Evolutionary conservation across 2,888 invertebrate genomes (phyloP).

Genomic region (Schizaphis graminum): DNA sequence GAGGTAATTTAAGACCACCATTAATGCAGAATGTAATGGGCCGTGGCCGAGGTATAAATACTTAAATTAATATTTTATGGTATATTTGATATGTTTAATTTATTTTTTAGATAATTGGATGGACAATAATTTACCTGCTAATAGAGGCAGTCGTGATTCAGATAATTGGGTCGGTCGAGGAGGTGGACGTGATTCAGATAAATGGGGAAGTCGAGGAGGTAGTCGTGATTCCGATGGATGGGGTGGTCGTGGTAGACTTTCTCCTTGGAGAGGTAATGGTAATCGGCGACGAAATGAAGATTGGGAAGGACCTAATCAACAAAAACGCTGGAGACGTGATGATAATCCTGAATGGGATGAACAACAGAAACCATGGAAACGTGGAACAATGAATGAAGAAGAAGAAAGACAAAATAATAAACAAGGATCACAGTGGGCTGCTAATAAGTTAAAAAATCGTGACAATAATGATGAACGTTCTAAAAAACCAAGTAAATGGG

Average conservation of each 20-base stretch:
- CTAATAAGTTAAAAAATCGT: slow-evolving; percentile 41
- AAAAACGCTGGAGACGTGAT: slow-evolving; percentile 63
- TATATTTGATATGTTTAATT: background rate
- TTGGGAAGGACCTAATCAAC: slow-evolving; percentile 56
- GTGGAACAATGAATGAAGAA: slow-evolving; percentile 51
- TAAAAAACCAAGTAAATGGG: slow-evolving; percentile 60
- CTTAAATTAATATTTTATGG: background rate
- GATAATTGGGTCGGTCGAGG: slow-evolving; percentile 47
- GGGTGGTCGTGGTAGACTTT: slow-evolving; percentile 43
- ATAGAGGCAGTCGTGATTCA: slow-evolving; percentile 50
- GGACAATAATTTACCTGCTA: slow-evolving; percentile 36
- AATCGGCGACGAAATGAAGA: slow-evolving; percentile 54
- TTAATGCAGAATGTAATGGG: slow-evolving; percentile 60
- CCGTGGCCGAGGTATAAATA: slow-evolving; percentile 52
- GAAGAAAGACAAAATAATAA: slow-evolving; percentile 28
- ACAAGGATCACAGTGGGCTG: slow-evolving; percentile 37
- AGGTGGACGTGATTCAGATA: slow-evolving; percentile 45
- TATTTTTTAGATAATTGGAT: slow-evolving; percentile 58
- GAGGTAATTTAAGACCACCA: slow-evolving; percentile 57
- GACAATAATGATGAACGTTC: slow-evolving; percentile 56
- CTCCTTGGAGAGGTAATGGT: slow-evolving; percentile 49
- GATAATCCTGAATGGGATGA: slow-evolving; percentile 62
- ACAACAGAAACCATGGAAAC: slow-evolving; percentile 56
- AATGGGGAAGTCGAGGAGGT: slow-evolving; percentile 54
- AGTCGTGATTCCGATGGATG: slow-evolving; percentile 56